Conservation (phyloP, 1,140 invertebrate species). For the Lysiphlebus fabarum region DNA sequence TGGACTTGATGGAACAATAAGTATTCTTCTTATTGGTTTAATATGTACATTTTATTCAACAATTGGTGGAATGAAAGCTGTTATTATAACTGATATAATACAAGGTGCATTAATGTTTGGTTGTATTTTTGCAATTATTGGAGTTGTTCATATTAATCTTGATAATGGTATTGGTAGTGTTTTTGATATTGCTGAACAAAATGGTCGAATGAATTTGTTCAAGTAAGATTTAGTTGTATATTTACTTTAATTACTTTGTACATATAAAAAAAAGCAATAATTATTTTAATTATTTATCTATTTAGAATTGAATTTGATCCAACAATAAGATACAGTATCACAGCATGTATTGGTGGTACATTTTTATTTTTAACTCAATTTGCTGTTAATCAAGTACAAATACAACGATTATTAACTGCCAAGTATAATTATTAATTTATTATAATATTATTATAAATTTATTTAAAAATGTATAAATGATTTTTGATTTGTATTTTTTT, state of each 20-base stretch:
- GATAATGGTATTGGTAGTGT: slow-evolving; percentile 63
- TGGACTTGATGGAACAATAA: slow-evolving; percentile 68
- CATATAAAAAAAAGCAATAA: neutral
- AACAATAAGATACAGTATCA: slow-evolving; percentile 71
- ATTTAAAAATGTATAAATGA: neutral
- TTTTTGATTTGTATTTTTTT: too few species aligned
- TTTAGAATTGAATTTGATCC: slow-evolving; percentile 64
- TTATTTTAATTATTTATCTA: neutral
- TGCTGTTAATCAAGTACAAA: slow-evolving; percentile 73
- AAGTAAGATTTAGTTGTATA: slow-evolving; percentile 32
- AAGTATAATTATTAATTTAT: slow-evolving; percentile 36
- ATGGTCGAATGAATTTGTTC: slow-evolving; percentile 42
- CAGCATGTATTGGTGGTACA: slow-evolving; percentile 66
- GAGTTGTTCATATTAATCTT: slow-evolving; percentile 62
- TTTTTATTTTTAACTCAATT: slow-evolving; percentile 74
- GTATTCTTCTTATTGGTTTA: slow-evolving; percentile 73
- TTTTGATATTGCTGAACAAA: slow-evolving; percentile 63
- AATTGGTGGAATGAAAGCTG: slow-evolving; percentile 87
- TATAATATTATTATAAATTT: neutral
- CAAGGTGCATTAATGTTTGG: slow-evolving; percentile 75
- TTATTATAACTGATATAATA: slow-evolving; percentile 82
- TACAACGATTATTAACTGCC: slow-evolving; percentile 48
- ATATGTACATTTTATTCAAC: slow-evolving; percentile 89
- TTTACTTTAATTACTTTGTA: too few species aligned
- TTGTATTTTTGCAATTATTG: slow-evolving; percentile 51